Evolutionary conservation across 64 coral and sea anemone species (phyloP).

Genomic region (Pocillopora verrucosa): DNA sequence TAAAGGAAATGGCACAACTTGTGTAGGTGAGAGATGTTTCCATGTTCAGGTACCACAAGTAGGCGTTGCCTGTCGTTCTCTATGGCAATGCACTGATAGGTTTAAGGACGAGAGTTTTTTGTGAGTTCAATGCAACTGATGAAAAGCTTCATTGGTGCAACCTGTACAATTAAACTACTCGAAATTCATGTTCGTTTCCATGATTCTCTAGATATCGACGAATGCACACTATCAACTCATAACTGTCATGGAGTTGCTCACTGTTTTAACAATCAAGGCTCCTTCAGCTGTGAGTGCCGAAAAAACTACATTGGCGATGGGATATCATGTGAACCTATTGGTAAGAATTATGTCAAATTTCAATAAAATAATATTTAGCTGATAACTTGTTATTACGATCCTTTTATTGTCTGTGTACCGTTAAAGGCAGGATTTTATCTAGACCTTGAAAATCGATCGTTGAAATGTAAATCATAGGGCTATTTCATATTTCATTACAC

Average conservation of each 20-base stretch:
- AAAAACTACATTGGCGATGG: neutral
- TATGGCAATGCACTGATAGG: too few relatives aligned
- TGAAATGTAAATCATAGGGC: too few relatives aligned
- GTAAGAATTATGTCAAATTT: neutral
- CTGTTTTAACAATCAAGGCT: constrained; percentile 19
- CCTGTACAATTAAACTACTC: neutral
- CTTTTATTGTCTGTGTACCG: neutral
- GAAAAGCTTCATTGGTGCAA: too few relatives aligned
- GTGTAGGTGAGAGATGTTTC: constrained; percentile 14
- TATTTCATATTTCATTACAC: too few relatives aligned
- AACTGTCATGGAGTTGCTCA: constrained; percentile 33
- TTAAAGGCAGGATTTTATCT: too few relatives aligned
- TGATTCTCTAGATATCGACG: neutral
- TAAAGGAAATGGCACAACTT: constrained; percentile 22
- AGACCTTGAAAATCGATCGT: too few relatives aligned
- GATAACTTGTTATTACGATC: neutral
- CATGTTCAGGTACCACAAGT: neutral
- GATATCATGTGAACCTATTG: neutral
- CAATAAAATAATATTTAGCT: neutral
- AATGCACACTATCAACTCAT: neutral
- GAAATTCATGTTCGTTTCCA: neutral
- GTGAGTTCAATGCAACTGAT: too few relatives aligned
- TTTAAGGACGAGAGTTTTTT: too few relatives aligned
- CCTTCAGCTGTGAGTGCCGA: neutral
- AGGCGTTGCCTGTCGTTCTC: neutral